phyloP scores from a whole-genome alignment of 2,888 invertebrate species.

The Drosophila falleni region DNA sequence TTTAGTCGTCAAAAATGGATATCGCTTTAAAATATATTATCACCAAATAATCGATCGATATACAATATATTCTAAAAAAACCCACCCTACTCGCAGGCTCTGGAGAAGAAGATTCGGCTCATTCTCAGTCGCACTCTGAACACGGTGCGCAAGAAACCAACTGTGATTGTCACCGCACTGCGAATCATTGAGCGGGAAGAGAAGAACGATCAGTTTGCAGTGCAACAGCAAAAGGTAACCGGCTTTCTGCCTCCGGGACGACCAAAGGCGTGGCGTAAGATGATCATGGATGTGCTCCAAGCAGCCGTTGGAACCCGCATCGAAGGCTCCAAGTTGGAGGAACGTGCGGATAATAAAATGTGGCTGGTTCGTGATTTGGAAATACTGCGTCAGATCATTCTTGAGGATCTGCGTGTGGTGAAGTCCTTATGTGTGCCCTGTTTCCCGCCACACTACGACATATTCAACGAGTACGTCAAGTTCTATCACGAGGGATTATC shows the following conservation, averaged over 20 bases:
- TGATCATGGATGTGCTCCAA: slow-evolving; percentile 93
- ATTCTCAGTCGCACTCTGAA: slow-evolving; percentile 96
- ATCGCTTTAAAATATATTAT: too few relatives aligned
- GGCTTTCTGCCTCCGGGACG: slow-evolving; percentile 97
- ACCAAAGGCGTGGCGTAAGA: slow-evolving; percentile 95
- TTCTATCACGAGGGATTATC: slow-evolving; percentile 97
- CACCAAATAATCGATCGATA: too few relatives aligned
- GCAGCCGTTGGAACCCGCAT: slow-evolving; percentile 93
- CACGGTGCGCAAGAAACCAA: slow-evolving; percentile 97
- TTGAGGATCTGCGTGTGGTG: slow-evolving; percentile 96
- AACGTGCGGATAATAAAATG: slow-evolving; percentile 95
- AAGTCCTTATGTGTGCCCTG: slow-evolving; percentile 96
- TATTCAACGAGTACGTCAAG: slow-evolving; percentile 94
- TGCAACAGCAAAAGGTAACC: slow-evolving; percentile 88
- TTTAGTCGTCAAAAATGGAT: too few relatives aligned
- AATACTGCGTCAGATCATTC: slow-evolving; percentile 92
- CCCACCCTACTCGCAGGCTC: slow-evolving; percentile 88
- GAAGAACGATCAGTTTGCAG: slow-evolving; percentile 95
- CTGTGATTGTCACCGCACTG: slow-evolving; percentile 97
- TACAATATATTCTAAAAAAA: too few relatives aligned
- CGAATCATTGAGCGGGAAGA: slow-evolving; percentile 99
- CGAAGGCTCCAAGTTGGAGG: slow-evolving; percentile 98
- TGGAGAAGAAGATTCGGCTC: slow-evolving; percentile 96
- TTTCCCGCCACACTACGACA: slow-evolving; percentile 97
- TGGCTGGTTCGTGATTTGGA: slow-evolving; percentile 98